These are phyloP conservation scores for Scaptomyza polygonia DNA, from an alignment of 2,888 invertebrate species.

Conservation along the genomic window DNA sequence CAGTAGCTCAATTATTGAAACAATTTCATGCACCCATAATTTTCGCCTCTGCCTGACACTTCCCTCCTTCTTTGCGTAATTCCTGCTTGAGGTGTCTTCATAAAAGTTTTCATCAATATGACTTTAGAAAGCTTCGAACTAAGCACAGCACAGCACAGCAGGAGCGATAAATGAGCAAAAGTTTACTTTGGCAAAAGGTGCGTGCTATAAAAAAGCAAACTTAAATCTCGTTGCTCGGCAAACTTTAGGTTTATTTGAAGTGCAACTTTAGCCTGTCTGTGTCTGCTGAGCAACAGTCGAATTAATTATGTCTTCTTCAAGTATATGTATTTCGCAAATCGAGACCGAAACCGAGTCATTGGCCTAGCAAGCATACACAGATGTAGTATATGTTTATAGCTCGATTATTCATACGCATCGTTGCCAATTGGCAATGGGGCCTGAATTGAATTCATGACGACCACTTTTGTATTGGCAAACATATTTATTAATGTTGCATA, in stretches of 20 bases:
- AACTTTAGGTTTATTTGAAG: slow-evolving; percentile 7
- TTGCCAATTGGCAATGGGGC: slow-evolving; percentile 34
- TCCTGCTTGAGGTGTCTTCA: slow-evolving; percentile 34
- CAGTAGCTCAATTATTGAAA: slow-evolving; percentile 39
- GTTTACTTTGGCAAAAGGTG: slow-evolving; percentile 18
- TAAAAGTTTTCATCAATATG: slow-evolving; percentile 38
- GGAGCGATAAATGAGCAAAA: slow-evolving; percentile 27
- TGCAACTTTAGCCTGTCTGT: not conserved
- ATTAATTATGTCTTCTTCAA: slow-evolving; percentile 20
- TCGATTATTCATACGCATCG: slow-evolving; percentile 66
- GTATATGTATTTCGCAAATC: slow-evolving; percentile 52
- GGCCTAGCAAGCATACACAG: slow-evolving; percentile 21
- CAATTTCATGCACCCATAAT: slow-evolving; percentile 28
- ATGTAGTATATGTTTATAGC: slow-evolving; percentile 15
- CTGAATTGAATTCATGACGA: slow-evolving; percentile 21
- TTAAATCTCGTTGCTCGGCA: not conserved
- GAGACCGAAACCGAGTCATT: slow-evolving; percentile 35
- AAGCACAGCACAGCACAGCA: slow-evolving; percentile 17
- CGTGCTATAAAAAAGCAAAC: slow-evolving; percentile 1
- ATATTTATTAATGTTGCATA: slow-evolving; percentile 59
- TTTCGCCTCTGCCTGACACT: slow-evolving; percentile 56
- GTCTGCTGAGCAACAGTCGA: slow-evolving; percentile 13
- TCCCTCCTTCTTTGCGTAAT: not conserved
- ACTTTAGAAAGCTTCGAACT: slow-evolving; percentile 20
- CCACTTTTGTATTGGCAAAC: slow-evolving; percentile 45